These are phyloP conservation scores for Ivindomyrus marchei DNA, from an alignment of 2,113 vertebrate species.

Conservation along the genomic window DNA sequence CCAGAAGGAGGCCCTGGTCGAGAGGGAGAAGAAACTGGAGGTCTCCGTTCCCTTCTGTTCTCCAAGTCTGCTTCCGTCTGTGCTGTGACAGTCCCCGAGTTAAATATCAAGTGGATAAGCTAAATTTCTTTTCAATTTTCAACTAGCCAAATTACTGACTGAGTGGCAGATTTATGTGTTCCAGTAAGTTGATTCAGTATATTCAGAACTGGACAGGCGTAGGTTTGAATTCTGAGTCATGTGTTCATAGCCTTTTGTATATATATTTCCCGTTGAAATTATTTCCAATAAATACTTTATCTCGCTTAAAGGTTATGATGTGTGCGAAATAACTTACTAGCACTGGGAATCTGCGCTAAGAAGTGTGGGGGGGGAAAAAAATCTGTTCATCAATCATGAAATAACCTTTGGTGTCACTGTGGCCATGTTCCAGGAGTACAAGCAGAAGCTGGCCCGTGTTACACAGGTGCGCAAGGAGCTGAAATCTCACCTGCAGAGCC, in stretches of 20 bases:
- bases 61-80: background rate
- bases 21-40: constrained; percentile 95
- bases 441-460: constrained; percentile 93
- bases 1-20: constrained; percentile 84
- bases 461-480: constrained; percentile 97
- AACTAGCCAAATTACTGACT: background rate
- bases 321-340: background rate
- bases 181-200: background rate
- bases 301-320: background rate
- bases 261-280: background rate
- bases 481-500: constrained; percentile 97
- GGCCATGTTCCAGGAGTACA: constrained; percentile 77
- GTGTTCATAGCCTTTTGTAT: background rate
- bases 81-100: background rate
- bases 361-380: too few relatives aligned
- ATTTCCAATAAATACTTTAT: background rate
- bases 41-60: constrained; percentile 48
- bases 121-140: background rate
- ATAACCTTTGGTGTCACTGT: background rate
- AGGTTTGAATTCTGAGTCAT: background rate
- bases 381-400: background rate
- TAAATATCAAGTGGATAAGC: background rate
- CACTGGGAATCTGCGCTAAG: background rate
- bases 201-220: background rate
- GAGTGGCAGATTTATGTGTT: background rate